A percentile compares a stretch with the other conserved stretches of the same genome.
phyloP scores from a whole-genome alignment of 2,888 invertebrate genomes.

The Cetonia aurata region DNA sequence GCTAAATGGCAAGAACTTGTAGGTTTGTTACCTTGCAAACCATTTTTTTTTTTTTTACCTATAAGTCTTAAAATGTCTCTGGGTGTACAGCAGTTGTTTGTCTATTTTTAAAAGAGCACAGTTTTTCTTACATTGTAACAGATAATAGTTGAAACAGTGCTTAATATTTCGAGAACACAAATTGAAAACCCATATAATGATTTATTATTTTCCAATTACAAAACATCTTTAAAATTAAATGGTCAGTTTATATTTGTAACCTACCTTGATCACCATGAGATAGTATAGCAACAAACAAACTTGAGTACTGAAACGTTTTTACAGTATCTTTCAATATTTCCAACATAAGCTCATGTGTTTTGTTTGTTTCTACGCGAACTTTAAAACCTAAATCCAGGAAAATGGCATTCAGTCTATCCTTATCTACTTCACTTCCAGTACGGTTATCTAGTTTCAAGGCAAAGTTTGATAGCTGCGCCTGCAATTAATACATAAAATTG shows the following conservation, averaged over 20 bases:
- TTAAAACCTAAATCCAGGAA: constrained; percentile 64
- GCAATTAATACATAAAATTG: constrained; percentile 28
- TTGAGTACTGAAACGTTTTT: constrained; percentile 59
- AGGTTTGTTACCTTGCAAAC: too few relatives aligned
- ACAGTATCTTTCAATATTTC: constrained; percentile 54
- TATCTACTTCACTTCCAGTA: constrained; percentile 63
- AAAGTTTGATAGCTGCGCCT: constrained; percentile 56
- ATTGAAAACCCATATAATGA: background rate
- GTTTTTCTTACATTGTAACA: too few relatives aligned
- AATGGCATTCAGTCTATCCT: constrained; percentile 57
- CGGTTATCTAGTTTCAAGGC: constrained; percentile 58
- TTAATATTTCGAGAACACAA: background rate
- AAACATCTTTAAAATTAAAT: background rate
- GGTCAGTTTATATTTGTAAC: background rate
- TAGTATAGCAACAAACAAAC: constrained; percentile 66
- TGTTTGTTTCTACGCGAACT: constrained; percentile 57
- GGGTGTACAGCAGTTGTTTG: too few relatives aligned
- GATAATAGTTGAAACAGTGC: too few relatives aligned
- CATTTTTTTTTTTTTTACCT: too few relatives aligned
- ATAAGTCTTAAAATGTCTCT: too few relatives aligned
- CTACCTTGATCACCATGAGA: constrained; percentile 66
- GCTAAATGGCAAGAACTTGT: too few relatives aligned
- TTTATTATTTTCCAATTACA: background rate
- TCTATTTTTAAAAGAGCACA: too few relatives aligned
- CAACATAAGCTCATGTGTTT: constrained; percentile 58